Evolutionary conservation across 1,140 invertebrate genomes (phyloP), one percentile per base, ranked within the genome.

Genomic region (Bombus breviceps): DNA sequence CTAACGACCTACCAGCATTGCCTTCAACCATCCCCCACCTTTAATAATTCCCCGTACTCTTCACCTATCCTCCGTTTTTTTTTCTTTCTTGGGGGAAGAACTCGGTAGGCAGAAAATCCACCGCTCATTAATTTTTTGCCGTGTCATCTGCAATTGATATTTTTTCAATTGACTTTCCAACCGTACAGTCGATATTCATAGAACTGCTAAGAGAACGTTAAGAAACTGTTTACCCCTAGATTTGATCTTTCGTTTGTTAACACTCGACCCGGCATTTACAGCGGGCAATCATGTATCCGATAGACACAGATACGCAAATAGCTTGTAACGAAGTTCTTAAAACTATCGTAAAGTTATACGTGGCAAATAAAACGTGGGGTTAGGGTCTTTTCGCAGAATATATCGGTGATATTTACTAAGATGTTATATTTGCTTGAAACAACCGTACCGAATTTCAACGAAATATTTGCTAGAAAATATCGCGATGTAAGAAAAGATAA

Each of bases 1-100:
- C 88, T 93, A 93, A 93, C 92, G 91, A 93, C 89, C 87, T 89
- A 79, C 87, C 86, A 81, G 85, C 83, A 81, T 79, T 89, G 82
- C 76, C 83, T 83, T 72, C 81, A 66, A 84, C 87, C 76, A 77
- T 25, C 73, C 72, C 39, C 74, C n/a, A 64, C 84, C 25, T 28
- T 57, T 34, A 39, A 68, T 62, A 72, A 66, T 41, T 34, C 69
- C 73, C 59, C 66, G 53, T 47, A 39, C n/a, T 64, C 80, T 80
- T 80, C 75, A 43, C 47, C 41, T 62, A 43, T 83, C 53, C 32
- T 22, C 66, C 69, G 32, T 57, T 66, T 80, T 79, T 62, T 82
- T 62, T 34, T 66, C 15, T 18, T 34, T 66, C 64, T 66, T 18
- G 25, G 0, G 18, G 43, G n/a, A 43, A 68, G n/a, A 28, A 62